phyloP scores from a whole-genome alignment of 2,797 vertebrate genomes.

The Decapterus maruadsi region DNA sequence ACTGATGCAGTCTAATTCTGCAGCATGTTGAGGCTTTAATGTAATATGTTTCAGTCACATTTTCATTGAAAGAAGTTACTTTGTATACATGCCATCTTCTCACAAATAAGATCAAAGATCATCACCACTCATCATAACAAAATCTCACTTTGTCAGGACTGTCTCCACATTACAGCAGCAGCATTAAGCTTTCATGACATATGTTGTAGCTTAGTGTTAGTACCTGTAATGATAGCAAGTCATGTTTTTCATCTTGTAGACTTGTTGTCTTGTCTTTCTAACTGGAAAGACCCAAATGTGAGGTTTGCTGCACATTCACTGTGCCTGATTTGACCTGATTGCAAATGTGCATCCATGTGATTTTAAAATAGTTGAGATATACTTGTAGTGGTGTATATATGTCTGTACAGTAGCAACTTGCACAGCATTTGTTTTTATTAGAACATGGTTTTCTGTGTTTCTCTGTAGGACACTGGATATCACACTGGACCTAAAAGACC shows the following conservation, averaged over 20 bases:
- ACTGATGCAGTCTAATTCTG: not conserved
- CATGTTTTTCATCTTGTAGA: not conserved
- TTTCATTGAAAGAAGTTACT: not conserved
- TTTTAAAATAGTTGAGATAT: too few relatives aligned
- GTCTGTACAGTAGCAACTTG: not conserved
- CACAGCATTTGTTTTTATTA: not conserved
- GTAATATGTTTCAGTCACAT: not conserved
- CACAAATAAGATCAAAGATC: not conserved
- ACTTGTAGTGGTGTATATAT: not conserved
- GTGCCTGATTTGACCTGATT: conserved; percentile 2
- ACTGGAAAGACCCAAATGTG: not conserved
- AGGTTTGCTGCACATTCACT: not conserved
- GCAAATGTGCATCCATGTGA: not conserved
- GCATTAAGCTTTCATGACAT: not conserved
- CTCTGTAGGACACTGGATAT: conserved; percentile 88
- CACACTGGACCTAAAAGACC: conserved; percentile 91
- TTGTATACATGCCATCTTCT: not conserved
- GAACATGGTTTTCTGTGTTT: conserved; percentile 18
- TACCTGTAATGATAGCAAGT: not conserved
- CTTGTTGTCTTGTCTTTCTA: not conserved
- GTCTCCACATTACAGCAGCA: not conserved
- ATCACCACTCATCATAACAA: not conserved
- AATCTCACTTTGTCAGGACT: not conserved
- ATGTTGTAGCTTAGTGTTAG: not conserved
- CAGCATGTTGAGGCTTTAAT: not conserved